A percentile compares a stretch with the other conserved stretches of the same genome.
Evolutionary conservation across 2,113 vertebrate species (phyloP).

Genomic region (Vulpes lagopus): DNA sequence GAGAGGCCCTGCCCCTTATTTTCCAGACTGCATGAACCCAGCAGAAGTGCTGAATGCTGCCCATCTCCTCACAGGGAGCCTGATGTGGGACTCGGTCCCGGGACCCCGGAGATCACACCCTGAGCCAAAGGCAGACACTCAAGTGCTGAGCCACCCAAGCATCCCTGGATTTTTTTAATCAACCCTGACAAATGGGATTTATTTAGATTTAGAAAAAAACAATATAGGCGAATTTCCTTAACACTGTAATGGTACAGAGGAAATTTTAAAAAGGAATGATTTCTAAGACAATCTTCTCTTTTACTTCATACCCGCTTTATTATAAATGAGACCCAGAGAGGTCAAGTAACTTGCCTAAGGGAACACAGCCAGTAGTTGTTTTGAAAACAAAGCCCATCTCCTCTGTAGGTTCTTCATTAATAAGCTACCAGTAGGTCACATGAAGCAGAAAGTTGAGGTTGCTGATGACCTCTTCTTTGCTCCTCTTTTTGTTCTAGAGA

Average conservation of each 20-base stretch:
- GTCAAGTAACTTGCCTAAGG: not conserved
- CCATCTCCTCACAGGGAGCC: no score
- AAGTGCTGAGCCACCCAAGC: no score
- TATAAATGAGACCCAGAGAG: not conserved
- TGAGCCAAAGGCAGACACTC: no score
- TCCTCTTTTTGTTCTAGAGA: not conserved
- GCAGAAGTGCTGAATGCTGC: not conserved
- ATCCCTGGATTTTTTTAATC: not conserved
- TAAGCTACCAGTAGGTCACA: not conserved
- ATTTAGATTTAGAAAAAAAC: slow-evolving; percentile 47
- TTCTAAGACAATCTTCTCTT: not conserved
- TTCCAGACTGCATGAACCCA: not conserved
- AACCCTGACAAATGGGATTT: not conserved
- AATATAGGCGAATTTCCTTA: not conserved
- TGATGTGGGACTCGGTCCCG: no score
- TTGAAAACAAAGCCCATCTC: slow-evolving; percentile 5
- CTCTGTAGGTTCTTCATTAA: not conserved
- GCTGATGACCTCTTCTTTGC: not conserved
- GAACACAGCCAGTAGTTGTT: not conserved
- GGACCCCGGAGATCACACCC: no score
- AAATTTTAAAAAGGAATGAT: not conserved
- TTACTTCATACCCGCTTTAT: not conserved
- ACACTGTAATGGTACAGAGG: not conserved
- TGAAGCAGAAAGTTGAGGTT: not conserved
- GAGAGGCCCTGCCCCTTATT: not conserved